Evolutionary conservation across 2,888 invertebrate genomes (phyloP), one percentile per base, ranked within the genome.

Genomic region (Synergus laeviventris): DNA sequence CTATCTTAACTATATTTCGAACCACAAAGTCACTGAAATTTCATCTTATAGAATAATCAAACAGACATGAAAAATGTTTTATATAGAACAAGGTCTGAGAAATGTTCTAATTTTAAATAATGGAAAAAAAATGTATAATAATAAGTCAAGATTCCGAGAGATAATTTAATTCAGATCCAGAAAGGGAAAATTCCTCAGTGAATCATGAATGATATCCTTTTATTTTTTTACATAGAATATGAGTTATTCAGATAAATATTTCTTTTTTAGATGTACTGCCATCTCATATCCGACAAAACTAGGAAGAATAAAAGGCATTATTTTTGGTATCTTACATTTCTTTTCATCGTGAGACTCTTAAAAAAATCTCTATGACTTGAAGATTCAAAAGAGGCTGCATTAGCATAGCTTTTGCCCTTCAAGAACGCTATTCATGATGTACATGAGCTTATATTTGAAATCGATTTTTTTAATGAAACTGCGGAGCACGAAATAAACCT

Each of bases 11-110:
- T 38, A 36, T 38, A 36, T 31, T 38, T 36, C 18, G n/a, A 62
- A 62, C 62, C 62, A 62, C 62, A 11, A 36, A 62, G 62, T 62
- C 31, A 62, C 36, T 62, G 2, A 62, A 62, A 36, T 36, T 62
- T 59, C 2, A 54, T 54, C 18, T 54, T n/a, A 8, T n/a, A 18
- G 0, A n/a, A n/a, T n/a, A n/a, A n/a, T n/a, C n/a, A n/a, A n/a
- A n/a, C n/a, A n/a, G n/a, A n/a, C n/a, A n/a, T n/a, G n/a, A n/a
- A n/a, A 54, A 54, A 54, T 18, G n/a, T 18, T 54, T 54, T 14
- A 2, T 31, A 31, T 31, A 31, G 31, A 31, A 31, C 7, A 31
- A 31, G 7, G 0, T 31, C 31, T 31, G 5, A 31, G 5, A 12
- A 18, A 12, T 11, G 12, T 14, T 12, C 3, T 21, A 11, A 56